A percentile compares a stretch with the other conserved stretches of the same genome.
These are phyloP conservation scores for Sepioteuthis lessoniana DNA, from an alignment of 2,888 invertebrate species.

Conservation along the genomic window DNA sequence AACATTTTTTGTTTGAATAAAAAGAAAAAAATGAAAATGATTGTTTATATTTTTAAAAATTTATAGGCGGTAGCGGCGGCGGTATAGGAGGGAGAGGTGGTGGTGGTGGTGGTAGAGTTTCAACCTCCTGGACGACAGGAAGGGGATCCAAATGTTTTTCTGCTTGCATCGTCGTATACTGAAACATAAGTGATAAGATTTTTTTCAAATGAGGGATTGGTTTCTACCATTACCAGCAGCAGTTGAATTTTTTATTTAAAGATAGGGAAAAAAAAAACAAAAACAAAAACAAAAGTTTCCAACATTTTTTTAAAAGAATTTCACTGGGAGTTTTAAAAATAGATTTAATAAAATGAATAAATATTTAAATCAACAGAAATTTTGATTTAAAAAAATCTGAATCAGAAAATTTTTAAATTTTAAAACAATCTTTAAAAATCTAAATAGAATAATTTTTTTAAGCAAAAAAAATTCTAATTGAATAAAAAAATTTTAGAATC, in stretches of 20 bases:
- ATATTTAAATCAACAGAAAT: too few relatives aligned
- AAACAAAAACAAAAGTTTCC: too few relatives aligned
- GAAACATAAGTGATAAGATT: constrained; percentile 34
- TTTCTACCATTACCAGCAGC: neutral
- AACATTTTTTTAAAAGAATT: too few relatives aligned
- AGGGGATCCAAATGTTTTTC: constrained; percentile 44
- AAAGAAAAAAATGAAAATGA: neutral
- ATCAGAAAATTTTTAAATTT: too few relatives aligned
- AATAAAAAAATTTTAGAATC: too few relatives aligned
- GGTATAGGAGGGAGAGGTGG: constrained; percentile 40
- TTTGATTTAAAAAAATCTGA: too few relatives aligned
- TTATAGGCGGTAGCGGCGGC: constrained; percentile 34
- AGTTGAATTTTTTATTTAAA: neutral
- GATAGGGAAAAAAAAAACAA: neutral
- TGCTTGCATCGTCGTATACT: constrained; percentile 44
- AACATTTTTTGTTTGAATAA: neutral
- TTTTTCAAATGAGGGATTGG: neutral
- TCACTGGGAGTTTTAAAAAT: too few relatives aligned
- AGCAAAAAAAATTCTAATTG: too few relatives aligned
- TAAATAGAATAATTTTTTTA: too few relatives aligned
- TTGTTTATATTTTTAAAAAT: neutral
- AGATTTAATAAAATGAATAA: too few relatives aligned
- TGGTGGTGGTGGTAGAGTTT: constrained; percentile 15
- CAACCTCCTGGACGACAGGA: constrained; percentile 34
- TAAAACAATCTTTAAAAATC: too few relatives aligned